Base-by-base conservation (phyloP, 2,888 invertebrate species). In the Eupeodes latifasciatus region DNA sequence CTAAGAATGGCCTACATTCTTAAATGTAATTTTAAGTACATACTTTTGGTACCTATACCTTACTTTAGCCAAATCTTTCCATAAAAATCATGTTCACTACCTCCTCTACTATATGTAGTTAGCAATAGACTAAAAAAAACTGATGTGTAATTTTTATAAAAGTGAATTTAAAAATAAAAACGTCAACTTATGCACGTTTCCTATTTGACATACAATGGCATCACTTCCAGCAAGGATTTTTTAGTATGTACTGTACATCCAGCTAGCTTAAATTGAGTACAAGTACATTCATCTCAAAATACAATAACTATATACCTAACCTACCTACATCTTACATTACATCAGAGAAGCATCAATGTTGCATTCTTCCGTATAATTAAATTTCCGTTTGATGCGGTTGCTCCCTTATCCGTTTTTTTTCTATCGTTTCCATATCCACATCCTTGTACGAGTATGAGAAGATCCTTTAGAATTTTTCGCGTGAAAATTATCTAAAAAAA, bases 331-430 rank as follows among this genome's bases (percentile, higher is more conserved):
- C 19, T 4, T 55, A 14, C 2, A 7, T 0, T 47, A 10, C 47
- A 81, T 27, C 27, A 3, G 27, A 27, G 27, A 62, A 79, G 67
- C 34, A 36, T 3, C 36, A 59, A 47, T 55, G 16, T 84, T 85
- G 88, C 81, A 88, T 85, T 85, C 85, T 85, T 85, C 64, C 78
- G 78, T 88, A 59, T 59, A 85, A 88, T 88, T 85, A 88, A 88
- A 88, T 88, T 88, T 81, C 74, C 74, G 82, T 87, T 84, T 87
- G 86, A 67, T 84, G 84, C 74, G 80, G 87, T 87, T 84, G 80
- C 85, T 86, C 77, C 81, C 82, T 82, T 86, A 77, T 85, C 81
- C 66, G 53, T 85, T 44, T 14, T 34, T 36, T 27, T 27, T 27
- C 27, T 27, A 27, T 27, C 14, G 12, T 51, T 14, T 51, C 19